Percentiles rank a stretch among this genome's conserved stretches.
These are phyloP conservation scores for Tauraco hartlaubi DNA, from an alignment of 2,797 vertebrate genomes.

Conservation along the genomic window DNA sequence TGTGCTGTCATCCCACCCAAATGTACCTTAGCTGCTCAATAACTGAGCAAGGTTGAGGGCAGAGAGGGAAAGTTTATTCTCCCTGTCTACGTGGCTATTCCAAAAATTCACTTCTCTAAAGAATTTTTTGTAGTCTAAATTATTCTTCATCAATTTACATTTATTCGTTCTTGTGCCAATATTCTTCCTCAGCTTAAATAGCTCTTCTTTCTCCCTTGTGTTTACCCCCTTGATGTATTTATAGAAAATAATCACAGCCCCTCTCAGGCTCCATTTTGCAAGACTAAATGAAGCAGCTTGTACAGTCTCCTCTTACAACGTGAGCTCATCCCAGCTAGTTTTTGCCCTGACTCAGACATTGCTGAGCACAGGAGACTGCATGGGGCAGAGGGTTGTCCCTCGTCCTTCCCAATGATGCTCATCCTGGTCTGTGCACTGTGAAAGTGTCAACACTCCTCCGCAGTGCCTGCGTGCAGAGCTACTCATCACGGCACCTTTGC, in stretches of 20 bases:
- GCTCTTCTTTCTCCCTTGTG: constrained; percentile 49
- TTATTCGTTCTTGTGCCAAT: constrained; percentile 58
- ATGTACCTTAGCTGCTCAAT: neutral
- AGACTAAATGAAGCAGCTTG: neutral
- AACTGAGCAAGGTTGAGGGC: neutral
- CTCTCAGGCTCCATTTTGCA: constrained; percentile 28
- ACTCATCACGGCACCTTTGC: neutral
- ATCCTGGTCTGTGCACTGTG: neutral
- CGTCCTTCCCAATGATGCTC: accelerated
- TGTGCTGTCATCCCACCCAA: accelerated
- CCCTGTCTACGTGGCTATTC: neutral
- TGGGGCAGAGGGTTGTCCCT: neutral
- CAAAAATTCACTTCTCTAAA: neutral
- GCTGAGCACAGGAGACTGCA: accelerated
- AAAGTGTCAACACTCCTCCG: accelerated
- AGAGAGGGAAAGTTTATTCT: neutral
- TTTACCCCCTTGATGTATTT: constrained; percentile 67
- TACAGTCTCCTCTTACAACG: neutral
- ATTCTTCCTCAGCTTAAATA: constrained; percentile 49
- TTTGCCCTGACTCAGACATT: neutral
- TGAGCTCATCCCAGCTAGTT: neutral
- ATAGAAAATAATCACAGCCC: constrained; percentile 53
- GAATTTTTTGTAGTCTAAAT: neutral
- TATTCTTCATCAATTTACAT: constrained; percentile 45
- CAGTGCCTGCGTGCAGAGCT: neutral